Percentiles rank a stretch among this genome's conserved stretches.
phyloP scores from a whole-genome alignment of 2,888 invertebrate genomes.

The Machimus rusticus region DNA sequence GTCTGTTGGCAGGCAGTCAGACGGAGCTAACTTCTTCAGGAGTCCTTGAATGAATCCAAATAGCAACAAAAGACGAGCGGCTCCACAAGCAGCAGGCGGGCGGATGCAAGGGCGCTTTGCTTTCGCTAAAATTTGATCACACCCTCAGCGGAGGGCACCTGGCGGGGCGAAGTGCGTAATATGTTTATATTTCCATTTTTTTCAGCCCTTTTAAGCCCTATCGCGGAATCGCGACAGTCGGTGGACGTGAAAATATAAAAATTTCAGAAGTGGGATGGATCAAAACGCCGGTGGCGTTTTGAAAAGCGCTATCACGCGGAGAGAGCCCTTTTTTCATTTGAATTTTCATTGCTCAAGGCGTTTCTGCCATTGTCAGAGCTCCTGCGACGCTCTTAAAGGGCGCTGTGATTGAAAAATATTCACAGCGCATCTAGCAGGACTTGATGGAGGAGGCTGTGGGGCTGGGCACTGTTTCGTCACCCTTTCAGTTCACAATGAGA shows the following conservation, averaged over 20 bases:
- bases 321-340: background rate
- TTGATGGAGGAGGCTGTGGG: background rate
- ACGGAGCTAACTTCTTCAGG: background rate
- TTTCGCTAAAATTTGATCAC: conserved; percentile 11
- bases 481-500: background rate
- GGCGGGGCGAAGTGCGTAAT: background rate
- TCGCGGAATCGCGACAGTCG: background rate
- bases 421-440: background rate
- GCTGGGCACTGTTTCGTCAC: background rate
- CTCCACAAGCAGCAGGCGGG: too few species aligned
- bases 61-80: background rate
- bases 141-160: background rate
- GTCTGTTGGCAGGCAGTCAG: conserved; percentile 7
- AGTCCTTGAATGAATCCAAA: background rate
- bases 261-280: background rate
- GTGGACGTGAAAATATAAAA: background rate
- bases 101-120: background rate
- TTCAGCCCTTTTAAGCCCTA: background rate
- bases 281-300: background rate
- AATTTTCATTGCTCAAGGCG: background rate
- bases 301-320: background rate
- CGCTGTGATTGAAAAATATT: conserved; percentile 10
- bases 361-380: background rate
- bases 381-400: background rate
- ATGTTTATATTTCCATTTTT: conserved; percentile 34